Base-by-base conservation (phyloP, 2,797 vertebrate species). In the Hylomyscus alleni region DNA sequence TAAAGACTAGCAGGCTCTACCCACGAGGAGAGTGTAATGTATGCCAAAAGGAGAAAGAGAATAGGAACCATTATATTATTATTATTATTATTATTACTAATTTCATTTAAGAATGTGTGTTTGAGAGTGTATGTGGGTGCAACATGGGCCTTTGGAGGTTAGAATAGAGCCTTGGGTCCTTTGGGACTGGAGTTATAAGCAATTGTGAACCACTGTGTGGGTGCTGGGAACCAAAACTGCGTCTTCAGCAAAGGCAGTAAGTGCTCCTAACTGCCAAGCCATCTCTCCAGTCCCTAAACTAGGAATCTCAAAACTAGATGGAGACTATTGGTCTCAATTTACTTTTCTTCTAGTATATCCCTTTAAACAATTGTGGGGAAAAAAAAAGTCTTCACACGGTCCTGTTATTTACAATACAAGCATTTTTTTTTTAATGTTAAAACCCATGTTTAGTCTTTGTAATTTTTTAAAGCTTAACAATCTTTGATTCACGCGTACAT, bases 401-500 rank as follows among this genome's bases (percentile, higher is more conserved):
- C 19, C 87, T 76, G 58, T 17, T 85, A 37, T 34, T 91, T 94
- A 87, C 73, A 62, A 34, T 40, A 31, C 73, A 94, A 94, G 72
- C 47, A 22, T 75, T 62, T 95, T 96, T 44, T 44, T 44, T 97
- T 40, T 93, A 44, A 88, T 80, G 10, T 91, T 47, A 90, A 91
- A 47, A 78, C 6, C 44, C 29, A 69, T 90, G 89, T 96, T 76
- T 58, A 91, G 12, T 7, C 44, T 91, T 22, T 6, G 47, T 24
- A 67, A 72, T 77, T 96, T 29, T 83, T 14, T 73, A 14, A 87
- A 19, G 26, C 69, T 94, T 89, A 93, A 47, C 29, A 86, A 2
- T 81, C 52, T 94, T 80, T 31, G 31, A 17, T 92, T 3, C 44
- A 34, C 80, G 26, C 47, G 17, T 44, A 80, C 47, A 86, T 52